A percentile compares a stretch with the other conserved stretches of the same genome.
Conservation (phyloP, 2,113 vertebrate genomes). For the Rhabdomys dilectus region DNA sequence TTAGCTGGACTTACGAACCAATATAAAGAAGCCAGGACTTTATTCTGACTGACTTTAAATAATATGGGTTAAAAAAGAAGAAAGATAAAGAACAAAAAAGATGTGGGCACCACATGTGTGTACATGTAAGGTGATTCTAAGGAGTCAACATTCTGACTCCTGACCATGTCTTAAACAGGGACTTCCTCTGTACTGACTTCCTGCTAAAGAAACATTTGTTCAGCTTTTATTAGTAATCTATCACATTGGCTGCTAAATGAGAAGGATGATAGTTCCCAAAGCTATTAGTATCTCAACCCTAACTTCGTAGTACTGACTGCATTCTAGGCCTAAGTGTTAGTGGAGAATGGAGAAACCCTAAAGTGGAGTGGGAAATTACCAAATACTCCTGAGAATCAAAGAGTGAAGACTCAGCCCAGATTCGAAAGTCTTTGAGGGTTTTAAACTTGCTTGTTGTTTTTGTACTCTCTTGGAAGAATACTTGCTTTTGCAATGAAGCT, state of each 20-base stretch:
- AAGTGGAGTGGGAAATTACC: background rate
- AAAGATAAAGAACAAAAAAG: conserved; percentile 21
- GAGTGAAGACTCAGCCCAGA: background rate
- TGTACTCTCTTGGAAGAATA: background rate
- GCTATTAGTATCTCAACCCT: conserved; percentile 27
- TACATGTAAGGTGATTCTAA: conserved; percentile 49
- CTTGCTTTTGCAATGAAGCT: background rate
- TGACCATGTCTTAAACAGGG: background rate
- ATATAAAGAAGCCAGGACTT: background rate
- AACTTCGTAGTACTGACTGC: conserved; percentile 19
- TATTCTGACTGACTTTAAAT: conserved; percentile 47
- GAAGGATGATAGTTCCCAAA: conserved; percentile 31
- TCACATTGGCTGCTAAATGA: conserved; percentile 58
- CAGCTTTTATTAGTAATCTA: conserved; percentile 55
- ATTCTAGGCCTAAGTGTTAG: conserved; percentile 14
- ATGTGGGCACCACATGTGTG: background rate
- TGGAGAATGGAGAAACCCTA: conserved; percentile 10
- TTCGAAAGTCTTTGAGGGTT: background rate
- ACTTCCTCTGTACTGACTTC: conserved; percentile 10
- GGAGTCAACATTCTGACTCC: conserved; percentile 29
- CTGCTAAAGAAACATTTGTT: conserved; percentile 43
- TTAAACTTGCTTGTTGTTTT: background rate
- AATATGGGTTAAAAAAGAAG: background rate
- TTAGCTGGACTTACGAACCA: background rate
- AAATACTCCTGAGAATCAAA: background rate